phyloP scores from a whole-genome alignment of 1,140 invertebrate species.

The Tyrophagus putrescentiae region DNA sequence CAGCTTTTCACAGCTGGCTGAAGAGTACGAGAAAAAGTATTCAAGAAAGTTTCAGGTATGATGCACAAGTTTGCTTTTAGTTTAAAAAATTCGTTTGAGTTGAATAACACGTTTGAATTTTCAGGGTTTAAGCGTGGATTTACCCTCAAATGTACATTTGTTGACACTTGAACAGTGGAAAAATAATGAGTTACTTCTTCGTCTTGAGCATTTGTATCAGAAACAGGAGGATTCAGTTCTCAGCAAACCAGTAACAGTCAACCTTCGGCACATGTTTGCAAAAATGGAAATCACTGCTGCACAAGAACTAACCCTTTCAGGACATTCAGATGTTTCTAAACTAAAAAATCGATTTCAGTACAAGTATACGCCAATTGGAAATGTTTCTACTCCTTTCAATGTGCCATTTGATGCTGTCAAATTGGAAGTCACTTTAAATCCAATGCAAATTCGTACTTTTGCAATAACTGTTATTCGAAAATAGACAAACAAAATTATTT shows the following conservation, averaged over 20 bases:
- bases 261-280: slow-evolving; percentile 36
- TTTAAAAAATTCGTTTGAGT: too few species aligned
- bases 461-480: slow-evolving; percentile 32
- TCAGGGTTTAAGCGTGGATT: slow-evolving; percentile 39
- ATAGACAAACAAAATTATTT: too few species aligned
- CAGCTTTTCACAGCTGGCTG: slow-evolving; percentile 34
- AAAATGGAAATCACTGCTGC: slow-evolving; percentile 41
- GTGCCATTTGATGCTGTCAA: slow-evolving; percentile 19
- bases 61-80: too few species aligned
- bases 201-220: slow-evolving; percentile 76
- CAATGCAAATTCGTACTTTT: slow-evolving; percentile 49
- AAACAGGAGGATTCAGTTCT: slow-evolving; percentile 43
- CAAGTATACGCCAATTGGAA: background rate
- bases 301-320: slow-evolving; percentile 51
- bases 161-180: slow-evolving; percentile 73
- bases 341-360: slow-evolving; percentile 23
- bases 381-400: background rate
- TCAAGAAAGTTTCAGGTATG: slow-evolving; percentile 34
- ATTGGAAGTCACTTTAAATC: slow-evolving; percentile 37
- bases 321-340: slow-evolving; percentile 42
- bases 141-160: slow-evolving; percentile 60
- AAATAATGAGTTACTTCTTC: slow-evolving; percentile 47
- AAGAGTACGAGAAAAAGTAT: slow-evolving; percentile 19
- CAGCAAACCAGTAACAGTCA: slow-evolving; percentile 40
- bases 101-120: too few species aligned